Base-by-base conservation (phyloP, 2,113 vertebrate species). In the Tachycineta bicolor region DNA sequence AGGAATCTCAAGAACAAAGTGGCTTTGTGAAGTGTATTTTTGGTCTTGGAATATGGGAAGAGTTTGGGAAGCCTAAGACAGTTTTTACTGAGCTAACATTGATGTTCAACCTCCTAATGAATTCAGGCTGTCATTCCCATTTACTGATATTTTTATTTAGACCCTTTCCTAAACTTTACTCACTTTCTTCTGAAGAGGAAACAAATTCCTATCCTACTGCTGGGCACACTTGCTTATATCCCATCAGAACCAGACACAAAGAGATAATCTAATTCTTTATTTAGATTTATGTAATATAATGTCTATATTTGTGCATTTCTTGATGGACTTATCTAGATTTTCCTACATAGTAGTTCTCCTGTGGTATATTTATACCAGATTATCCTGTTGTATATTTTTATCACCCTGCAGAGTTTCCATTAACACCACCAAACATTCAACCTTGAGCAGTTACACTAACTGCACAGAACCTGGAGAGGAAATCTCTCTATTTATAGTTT, bases 401-500 rank as follows among this genome's bases (percentile, higher is more conserved):
- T 87, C 43, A 49, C 23, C 44, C n/a, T 43, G 31, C 17, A 59
- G 43, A 70, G 21, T 81, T 93, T 64, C 52, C 39, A 50, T 63
- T 83, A 78, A 59, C 9, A n/a, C 29, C n/a, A 69, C n/a, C 46
- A 86, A 60, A 76, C 44, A 33, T 63, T 82, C 62, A 89, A 11
- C 81, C 73, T 81, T 91, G 73, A 86, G 47, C 65, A 74, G 25
- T 93, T 93, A 69, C 71, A 64, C 47, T 87, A 89, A 78, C 33
- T 44, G 25, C 56, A 94, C 47, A 71, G 69, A 58, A 68, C 24
- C 29, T 52, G 50, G 65, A 83, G 84, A 56, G 49, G 84, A 91
- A 94, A 89, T 63, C 10, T 82, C 43, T 86, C 46, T 89, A 70
- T 95, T 91, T 93, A 83, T 78, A 93, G 60, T 56, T 67, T 44